These are phyloP conservation scores for Balaeniceps rex DNA, from an alignment of 2,113 vertebrate genomes.

Conservation along the genomic window DNA sequence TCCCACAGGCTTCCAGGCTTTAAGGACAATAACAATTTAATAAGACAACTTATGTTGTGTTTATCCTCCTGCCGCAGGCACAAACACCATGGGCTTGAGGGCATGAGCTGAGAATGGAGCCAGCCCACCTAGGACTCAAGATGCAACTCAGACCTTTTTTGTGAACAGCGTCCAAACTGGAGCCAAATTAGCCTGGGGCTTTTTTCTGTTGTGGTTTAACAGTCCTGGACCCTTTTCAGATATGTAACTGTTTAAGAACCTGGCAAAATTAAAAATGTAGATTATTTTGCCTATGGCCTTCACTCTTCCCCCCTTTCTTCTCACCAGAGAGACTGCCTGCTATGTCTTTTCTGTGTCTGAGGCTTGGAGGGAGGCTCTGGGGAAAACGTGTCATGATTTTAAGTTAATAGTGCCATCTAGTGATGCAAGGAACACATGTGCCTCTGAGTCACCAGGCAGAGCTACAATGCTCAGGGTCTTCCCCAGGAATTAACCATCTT, in stretches of 20 bases:
- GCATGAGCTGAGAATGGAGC: neutral
- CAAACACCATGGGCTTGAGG: neutral
- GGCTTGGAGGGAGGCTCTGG: neutral
- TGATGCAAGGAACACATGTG: neutral
- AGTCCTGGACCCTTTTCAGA: neutral
- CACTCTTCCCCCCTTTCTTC: no score
- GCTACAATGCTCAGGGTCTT: neutral
- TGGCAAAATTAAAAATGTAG: neutral
- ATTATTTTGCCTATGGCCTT: neutral
- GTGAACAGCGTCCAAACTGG: neutral
- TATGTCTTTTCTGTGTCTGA: neutral
- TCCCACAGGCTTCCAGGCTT: neutral
- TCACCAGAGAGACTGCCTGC: neutral
- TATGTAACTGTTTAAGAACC: neutral
- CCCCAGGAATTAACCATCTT: neutral
- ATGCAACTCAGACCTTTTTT: neutral
- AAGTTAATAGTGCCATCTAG: slow-evolving; percentile 55
- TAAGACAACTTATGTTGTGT: neutral
- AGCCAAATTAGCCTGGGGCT: neutral
- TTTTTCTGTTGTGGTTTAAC: neutral
- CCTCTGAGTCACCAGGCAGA: neutral
- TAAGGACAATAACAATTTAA: slow-evolving; percentile 21
- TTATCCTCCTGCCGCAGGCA: neutral
- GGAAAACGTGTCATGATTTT: neutral
- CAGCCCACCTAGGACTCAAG: neutral